A percentile compares a stretch with the other conserved stretches of the same genome.
Conservation (phyloP, 2,113 vertebrate genomes). For the Craseonycteris thonglongyai region DNA sequence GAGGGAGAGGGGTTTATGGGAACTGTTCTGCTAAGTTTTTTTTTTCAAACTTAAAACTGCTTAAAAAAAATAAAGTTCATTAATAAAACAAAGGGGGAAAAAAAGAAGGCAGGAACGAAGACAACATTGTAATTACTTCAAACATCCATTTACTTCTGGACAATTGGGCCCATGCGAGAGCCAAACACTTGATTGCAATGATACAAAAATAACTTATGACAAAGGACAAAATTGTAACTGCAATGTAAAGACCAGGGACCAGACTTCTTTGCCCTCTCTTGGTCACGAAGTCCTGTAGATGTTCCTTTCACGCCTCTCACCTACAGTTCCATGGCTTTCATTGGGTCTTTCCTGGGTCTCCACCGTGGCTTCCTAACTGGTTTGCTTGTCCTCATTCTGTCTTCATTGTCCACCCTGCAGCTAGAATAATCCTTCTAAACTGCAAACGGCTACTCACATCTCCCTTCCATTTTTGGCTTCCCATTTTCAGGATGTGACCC, state of each 20-base stretch:
- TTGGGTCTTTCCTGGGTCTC: not conserved
- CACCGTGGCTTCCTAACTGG: not conserved
- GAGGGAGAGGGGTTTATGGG: not conserved
- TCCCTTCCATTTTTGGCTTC: not conserved
- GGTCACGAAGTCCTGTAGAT: not conserved
- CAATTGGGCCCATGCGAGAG: not conserved
- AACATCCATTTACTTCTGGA: not conserved
- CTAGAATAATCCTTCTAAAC: not conserved
- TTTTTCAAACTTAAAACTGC: not conserved
- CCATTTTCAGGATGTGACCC: not conserved
- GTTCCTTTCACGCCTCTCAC: accelerated
- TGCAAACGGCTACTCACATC: not conserved
- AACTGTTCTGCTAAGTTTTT: not conserved
- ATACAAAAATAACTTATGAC: not conserved
- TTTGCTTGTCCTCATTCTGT: not conserved
- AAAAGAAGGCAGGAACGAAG: not conserved
- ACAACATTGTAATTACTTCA: not conserved
- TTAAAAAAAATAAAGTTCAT: not conserved
- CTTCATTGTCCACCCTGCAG: not conserved
- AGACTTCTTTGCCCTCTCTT: not conserved
- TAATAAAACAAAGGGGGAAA: not conserved
- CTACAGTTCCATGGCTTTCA: not conserved
- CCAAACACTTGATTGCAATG: not conserved
- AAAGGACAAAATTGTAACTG: not conserved
- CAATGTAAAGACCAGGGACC: not conserved